A percentile compares a stretch with the other conserved stretches of the same genome.
phyloP scores from a whole-genome alignment of 2,888 invertebrate species.

The Synergus umbraculus region DNA sequence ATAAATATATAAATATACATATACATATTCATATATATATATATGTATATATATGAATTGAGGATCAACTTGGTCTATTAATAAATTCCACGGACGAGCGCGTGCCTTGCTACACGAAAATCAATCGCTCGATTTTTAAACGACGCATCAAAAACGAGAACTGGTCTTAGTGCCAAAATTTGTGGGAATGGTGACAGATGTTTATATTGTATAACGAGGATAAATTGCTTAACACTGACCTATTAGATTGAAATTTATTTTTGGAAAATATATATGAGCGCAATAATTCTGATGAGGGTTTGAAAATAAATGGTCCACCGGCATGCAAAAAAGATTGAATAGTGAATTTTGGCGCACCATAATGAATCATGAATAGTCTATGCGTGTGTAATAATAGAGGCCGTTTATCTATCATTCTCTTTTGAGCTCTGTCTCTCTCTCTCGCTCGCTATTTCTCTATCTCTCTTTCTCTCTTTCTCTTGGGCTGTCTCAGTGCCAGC shows the following conservation, averaged over 20 bases:
- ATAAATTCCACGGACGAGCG: background rate
- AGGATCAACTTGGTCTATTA: slow-evolving; percentile 9
- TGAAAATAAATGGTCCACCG: background rate
- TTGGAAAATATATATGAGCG: background rate
- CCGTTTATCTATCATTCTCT: slow-evolving; percentile 4
- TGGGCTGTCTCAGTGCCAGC: slow-evolving; percentile 35
- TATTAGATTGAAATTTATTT: background rate
- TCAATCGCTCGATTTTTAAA: slow-evolving; percentile 12
- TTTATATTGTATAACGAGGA: background rate
- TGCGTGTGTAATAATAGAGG: slow-evolving; percentile 21
- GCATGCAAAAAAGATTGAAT: background rate
- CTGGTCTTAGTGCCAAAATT: background rate
- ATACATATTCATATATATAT: background rate
- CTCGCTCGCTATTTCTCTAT: background rate
- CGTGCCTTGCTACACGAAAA: background rate
- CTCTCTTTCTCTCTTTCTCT: background rate
- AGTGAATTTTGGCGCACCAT: background rate
- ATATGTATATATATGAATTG: too few relatives aligned
- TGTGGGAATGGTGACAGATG: background rate
- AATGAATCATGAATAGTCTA: slow-evolving; percentile 15
- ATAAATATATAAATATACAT: slow-evolving; percentile 11
- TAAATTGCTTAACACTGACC: background rate
- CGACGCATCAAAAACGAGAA: background rate
- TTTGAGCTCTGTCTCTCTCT: slow-evolving; percentile 17
- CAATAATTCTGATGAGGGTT: background rate